Evolutionary conservation across 1,140 invertebrate species (phyloP), one percentile per base, ranked within the genome.

Genomic region (Antheraea mylitta): DNA sequence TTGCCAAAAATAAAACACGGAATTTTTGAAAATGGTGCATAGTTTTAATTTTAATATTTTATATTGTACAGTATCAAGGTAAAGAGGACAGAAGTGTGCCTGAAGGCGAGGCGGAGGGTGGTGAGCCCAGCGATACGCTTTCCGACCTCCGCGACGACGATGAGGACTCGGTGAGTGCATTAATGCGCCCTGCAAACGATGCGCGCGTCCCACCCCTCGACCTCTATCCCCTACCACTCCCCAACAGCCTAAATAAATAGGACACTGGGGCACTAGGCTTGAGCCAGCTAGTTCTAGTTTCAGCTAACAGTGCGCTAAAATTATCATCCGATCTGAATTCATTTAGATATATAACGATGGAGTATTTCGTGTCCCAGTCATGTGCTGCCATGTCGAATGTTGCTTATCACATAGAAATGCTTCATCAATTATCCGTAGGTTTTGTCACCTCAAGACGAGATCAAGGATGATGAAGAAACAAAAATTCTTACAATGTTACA

Each of bases 401-500:
- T 80, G 83, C 82, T 86, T 74, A 82, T 79, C 84, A 84, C 79
- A 85, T 89, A 82, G 80, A 85, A 80, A 83, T 78, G 85, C 84
- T 87, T 83, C 80, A 76, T 83, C 82, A 78, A 81, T 87, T 86
- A 83, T 90, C 72, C 80, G 76, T 87, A 92, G 87, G 88, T 91
- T 76, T 81, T 91, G 72, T 91, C 90, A 70, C 89, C 89, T 71
- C 87, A 90, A 86, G 89, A 90, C 58, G 88, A 91, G 77, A 83
- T 69, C 74, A 86, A 90, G 80, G 83, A 82, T 76, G 85, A 77
- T 78, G 87, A 89, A 73, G 86, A 88, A 66, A 71, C 76, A 73
- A 90, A 89, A 83, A 91, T 90, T 75, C 83, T 85, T 73, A 74
- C 77, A 37, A 92, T 92, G 90, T 93, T 98, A 67, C 94, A 96